Conservation (phyloP, 2,797 vertebrate species). For the Alauda arvensis region DNA sequence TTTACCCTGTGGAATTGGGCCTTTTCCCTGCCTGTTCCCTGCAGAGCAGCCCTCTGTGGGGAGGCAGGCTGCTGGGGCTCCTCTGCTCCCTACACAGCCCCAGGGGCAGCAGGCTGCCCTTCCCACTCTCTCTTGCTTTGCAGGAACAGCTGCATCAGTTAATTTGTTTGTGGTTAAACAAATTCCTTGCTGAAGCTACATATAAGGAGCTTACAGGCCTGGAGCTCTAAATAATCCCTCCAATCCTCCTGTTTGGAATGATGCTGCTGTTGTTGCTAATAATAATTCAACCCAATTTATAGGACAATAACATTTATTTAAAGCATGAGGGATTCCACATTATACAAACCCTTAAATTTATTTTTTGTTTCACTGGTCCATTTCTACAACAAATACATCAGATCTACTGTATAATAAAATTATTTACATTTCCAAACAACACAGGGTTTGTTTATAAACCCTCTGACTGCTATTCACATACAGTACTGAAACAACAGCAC, state of each 20-base stretch:
- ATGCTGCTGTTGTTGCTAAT: conserved; percentile 33
- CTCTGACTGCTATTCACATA: conserved; percentile 79
- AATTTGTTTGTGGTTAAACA: conserved; percentile 9
- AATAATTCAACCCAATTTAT: conserved; percentile 49
- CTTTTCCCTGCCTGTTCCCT: background rate
- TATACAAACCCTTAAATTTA: conserved; percentile 76
- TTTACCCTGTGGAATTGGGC: accelerated
- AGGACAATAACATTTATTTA: conserved; percentile 81
- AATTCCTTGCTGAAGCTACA: conserved; percentile 33
- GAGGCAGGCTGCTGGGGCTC: background rate
- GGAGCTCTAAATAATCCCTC: conserved; percentile 29
- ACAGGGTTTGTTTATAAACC: conserved; percentile 62
- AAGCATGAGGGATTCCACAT: conserved; percentile 76
- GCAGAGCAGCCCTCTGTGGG: background rate
- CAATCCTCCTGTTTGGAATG: background rate
- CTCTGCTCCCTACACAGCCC: background rate
- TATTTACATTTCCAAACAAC: conserved; percentile 79
- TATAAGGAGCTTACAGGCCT: conserved; percentile 30
- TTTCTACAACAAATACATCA: conserved; percentile 84
- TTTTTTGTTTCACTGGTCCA: conserved; percentile 78
- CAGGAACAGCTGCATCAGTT: background rate
- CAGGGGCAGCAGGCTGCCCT: accelerated
- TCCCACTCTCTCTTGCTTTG: accelerated
- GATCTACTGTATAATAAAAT: conserved; percentile 79
- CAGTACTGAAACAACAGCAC: conserved; percentile 79